Evolutionary conservation across 2,888 invertebrate species (phyloP).

Genomic region (Melieria omissa): DNA sequence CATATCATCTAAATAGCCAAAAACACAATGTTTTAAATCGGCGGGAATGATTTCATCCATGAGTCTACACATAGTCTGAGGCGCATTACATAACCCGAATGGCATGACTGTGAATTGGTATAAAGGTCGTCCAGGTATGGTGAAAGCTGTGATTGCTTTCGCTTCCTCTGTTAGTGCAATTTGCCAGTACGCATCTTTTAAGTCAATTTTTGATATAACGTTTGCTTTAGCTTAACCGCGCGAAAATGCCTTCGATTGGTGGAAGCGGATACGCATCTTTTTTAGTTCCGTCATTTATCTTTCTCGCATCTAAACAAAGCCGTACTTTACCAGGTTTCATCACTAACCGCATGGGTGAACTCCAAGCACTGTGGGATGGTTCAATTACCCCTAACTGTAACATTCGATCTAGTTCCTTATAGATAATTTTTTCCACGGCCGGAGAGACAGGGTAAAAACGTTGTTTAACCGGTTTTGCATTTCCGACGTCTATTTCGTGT

Average conservation of each 20-base stretch:
- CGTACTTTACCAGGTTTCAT: constrained; percentile 42
- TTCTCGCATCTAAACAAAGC: constrained; percentile 51
- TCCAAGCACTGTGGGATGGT: too few species aligned
- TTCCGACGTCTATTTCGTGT: too few species aligned
- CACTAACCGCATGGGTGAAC: too few species aligned
- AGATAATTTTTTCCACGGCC: too few species aligned
- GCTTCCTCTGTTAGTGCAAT: constrained; percentile 35
- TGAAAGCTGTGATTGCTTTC: constrained; percentile 18
- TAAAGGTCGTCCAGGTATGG: background rate
- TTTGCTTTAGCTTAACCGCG: constrained; percentile 29
- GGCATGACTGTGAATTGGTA: background rate
- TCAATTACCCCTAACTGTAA: too few species aligned
- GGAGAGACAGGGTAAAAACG: too few species aligned
- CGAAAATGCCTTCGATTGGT: too few species aligned
- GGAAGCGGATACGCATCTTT: constrained; percentile 43
- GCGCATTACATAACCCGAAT: constrained; percentile 4
- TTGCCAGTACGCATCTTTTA: constrained; percentile 40
- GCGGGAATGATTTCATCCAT: constrained; percentile 14
- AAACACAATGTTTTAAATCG: constrained; percentile 33
- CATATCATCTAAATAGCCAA: constrained; percentile 40
- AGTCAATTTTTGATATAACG: constrained; percentile 31
- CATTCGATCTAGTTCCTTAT: too few species aligned
- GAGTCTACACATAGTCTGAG: constrained; percentile 6
- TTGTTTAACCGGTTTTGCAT: too few species aligned
- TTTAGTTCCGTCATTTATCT: constrained; percentile 49